phyloP scores from a whole-genome alignment of 2,888 invertebrate genomes.

The Meta bourneti region DNA sequence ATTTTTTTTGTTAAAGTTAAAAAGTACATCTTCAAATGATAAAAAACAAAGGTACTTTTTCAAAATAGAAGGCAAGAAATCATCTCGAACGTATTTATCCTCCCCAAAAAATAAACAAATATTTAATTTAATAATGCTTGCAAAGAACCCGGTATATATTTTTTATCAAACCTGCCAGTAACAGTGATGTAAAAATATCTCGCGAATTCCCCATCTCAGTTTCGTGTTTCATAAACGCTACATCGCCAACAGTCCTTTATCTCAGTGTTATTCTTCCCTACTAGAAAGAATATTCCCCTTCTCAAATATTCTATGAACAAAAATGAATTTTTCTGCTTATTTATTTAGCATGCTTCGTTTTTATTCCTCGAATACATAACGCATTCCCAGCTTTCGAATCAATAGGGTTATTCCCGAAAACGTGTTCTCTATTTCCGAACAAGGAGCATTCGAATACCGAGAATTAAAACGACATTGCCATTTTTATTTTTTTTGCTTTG shows the following conservation, averaged over 20 bases:
- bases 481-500: conserved; percentile 34
- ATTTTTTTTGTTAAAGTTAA: too few relatives aligned
- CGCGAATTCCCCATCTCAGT: background rate
- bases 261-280: background rate
- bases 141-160: too few relatives aligned
- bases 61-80: too few relatives aligned
- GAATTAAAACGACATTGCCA: conserved; percentile 50
- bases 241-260: conserved; percentile 13
- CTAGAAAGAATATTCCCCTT: background rate
- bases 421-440: conserved; percentile 45
- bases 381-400: conserved; percentile 1
- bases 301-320: conserved; percentile 16
- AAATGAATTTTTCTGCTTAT: conserved; percentile 8
- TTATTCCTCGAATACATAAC: conserved; percentile 18
- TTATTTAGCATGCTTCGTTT: conserved; percentile 10
- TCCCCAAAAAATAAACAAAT: too few relatives aligned
- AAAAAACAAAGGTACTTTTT: too few relatives aligned
- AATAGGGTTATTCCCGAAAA: conserved; percentile 39
- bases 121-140: too few relatives aligned
- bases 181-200: too few relatives aligned
- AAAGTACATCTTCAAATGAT: too few relatives aligned
- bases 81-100: too few relatives aligned
- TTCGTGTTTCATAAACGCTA: conserved; percentile 3
- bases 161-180: too few relatives aligned
- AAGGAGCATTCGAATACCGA: conserved; percentile 21